Evolutionary conservation across 2,888 invertebrate genomes (phyloP).

Genomic region (Subacronicta megacephala): DNA sequence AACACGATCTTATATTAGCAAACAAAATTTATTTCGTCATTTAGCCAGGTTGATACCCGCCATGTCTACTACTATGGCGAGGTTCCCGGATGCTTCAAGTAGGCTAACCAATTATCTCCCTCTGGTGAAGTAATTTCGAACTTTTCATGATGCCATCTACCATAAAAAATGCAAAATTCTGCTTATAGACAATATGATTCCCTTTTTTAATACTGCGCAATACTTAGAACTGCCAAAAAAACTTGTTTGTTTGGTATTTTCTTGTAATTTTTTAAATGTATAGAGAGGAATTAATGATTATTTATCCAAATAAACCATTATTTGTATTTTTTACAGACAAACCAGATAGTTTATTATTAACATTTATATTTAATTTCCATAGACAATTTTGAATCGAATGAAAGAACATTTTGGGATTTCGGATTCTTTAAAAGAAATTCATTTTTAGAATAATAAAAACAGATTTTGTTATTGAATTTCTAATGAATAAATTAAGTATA

Average conservation of each 20-base stretch:
- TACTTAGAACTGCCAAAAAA: slow-evolving; percentile 21
- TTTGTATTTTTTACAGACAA: too few relatives aligned
- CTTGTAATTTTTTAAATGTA: neutral
- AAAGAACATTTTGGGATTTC: too few relatives aligned
- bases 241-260: neutral
- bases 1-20: slow-evolving; percentile 89
- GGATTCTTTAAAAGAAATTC: too few relatives aligned
- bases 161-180: slow-evolving; percentile 68
- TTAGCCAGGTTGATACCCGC: slow-evolving; percentile 93
- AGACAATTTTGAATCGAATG: slow-evolving; percentile 16
- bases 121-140: slow-evolving; percentile 79
- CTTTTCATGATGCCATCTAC: slow-evolving; percentile 81
- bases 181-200: slow-evolving; percentile 52
- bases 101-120: slow-evolving; percentile 88
- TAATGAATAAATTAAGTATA: too few relatives aligned
- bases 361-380: slow-evolving; percentile 7
- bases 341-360: too few relatives aligned
- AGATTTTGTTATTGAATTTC: too few relatives aligned
- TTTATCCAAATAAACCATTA: too few relatives aligned
- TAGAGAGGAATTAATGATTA: too few relatives aligned
- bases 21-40: slow-evolving; percentile 91
- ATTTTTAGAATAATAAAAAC: too few relatives aligned
- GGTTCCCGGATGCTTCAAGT: slow-evolving; percentile 91
- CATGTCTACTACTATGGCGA: slow-evolving; percentile 95
- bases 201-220: slow-evolving; percentile 22